Evolutionary conservation across 2,797 vertebrate genomes (phyloP).

Genomic region (Anolis apletophallus): DNA sequence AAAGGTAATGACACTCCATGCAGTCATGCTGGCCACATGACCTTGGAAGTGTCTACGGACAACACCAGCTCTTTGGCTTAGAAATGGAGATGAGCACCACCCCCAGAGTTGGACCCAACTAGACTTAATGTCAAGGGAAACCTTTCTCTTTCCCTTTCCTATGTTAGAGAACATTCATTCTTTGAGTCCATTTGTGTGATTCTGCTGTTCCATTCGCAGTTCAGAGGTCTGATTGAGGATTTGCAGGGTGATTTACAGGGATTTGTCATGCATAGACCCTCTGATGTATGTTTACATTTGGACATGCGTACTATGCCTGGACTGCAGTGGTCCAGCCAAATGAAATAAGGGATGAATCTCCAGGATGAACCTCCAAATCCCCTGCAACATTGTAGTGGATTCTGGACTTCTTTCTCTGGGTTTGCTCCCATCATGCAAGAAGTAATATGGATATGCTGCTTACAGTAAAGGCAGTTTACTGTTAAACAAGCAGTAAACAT

Average conservation of each 20-base stretch:
- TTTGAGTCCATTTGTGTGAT: neutral
- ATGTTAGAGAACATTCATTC: neutral
- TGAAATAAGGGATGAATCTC: neutral
- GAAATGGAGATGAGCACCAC: no score
- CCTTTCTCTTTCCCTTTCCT: no score
- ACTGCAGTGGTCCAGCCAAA: neutral
- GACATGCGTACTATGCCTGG: neutral
- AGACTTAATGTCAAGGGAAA: no score
- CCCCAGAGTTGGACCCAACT: no score
- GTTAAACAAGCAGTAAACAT: no score
- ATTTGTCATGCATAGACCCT: neutral
- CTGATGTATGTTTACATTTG: neutral
- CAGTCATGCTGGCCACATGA: no score
- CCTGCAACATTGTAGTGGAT: neutral
- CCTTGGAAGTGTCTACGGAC: no score
- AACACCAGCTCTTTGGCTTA: no score
- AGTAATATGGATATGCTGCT: neutral
- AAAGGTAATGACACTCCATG: no score
- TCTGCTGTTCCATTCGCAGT: no score
- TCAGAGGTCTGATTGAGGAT: neutral
- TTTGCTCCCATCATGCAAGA: neutral
- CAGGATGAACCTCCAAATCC: neutral
- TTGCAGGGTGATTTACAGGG: neutral
- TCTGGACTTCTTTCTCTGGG: constrained; percentile 3
- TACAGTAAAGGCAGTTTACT: neutral